Evolutionary conservation across 2,113 vertebrate species (phyloP).

Genomic region (Symphodus melops): DNA sequence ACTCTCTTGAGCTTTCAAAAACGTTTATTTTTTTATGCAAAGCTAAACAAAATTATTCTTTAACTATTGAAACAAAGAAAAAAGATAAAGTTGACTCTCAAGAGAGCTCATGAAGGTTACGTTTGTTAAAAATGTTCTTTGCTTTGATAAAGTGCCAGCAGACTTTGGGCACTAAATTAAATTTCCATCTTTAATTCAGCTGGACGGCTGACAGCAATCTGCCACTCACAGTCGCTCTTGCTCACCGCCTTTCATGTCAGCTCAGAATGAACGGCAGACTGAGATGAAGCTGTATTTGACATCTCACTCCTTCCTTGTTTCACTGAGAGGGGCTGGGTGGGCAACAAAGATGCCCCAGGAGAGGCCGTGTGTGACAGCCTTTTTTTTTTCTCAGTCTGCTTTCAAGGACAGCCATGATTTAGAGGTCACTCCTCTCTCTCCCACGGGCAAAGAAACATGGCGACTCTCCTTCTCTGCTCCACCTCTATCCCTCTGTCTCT

Average conservation of each 20-base stretch:
- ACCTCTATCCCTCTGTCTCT: neutral
- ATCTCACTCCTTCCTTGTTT: constrained; percentile 2
- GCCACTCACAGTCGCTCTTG: constrained; percentile 41
- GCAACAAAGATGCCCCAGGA: constrained; percentile 2
- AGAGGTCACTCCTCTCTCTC: constrained; percentile 47
- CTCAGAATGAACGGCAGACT: constrained; percentile 29
- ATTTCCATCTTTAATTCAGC: constrained; percentile 51
- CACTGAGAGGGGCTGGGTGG: constrained; percentile 2
- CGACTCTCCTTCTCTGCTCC: constrained; percentile 2
- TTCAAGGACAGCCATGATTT: constrained; percentile 53
- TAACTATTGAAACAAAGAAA: constrained; percentile 6
- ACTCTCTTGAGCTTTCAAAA: neutral
- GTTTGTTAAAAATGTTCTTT: constrained; percentile 12
- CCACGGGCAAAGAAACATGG: constrained; percentile 33
- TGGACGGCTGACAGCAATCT: constrained; percentile 57
- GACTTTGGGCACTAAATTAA: constrained; percentile 34
- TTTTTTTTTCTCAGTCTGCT: constrained; percentile 15
- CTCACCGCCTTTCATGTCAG: constrained; percentile 23
- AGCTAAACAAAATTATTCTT: neutral
- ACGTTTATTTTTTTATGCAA: neutral
- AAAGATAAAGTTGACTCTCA: constrained; percentile 11
- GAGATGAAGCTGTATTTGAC: constrained; percentile 23
- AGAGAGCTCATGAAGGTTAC: constrained; percentile 24
- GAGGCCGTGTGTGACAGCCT: constrained; percentile 26
- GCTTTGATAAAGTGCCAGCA: constrained; percentile 41